These are phyloP conservation scores for Burhinus oedicnemus DNA, from an alignment of 2,113 vertebrate species.

Conservation along the genomic window DNA sequence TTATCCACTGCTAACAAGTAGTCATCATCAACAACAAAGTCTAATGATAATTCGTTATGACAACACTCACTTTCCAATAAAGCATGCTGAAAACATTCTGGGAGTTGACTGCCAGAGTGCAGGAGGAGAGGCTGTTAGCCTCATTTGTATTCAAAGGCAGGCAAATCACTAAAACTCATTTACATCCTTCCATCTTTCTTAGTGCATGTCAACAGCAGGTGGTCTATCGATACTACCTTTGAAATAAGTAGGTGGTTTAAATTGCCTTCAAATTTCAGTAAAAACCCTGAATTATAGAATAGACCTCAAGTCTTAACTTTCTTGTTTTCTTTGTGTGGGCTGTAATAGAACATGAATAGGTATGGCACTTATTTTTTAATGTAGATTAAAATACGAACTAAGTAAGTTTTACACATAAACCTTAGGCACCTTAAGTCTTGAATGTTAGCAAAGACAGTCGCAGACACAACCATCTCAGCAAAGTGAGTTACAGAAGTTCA, in stretches of 20 bases:
- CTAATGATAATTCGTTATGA: slow-evolving; percentile 55
- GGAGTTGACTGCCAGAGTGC: slow-evolving; percentile 52
- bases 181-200: slow-evolving; percentile 82
- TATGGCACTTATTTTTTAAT: slow-evolving; percentile 58
- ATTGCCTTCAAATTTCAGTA: slow-evolving; percentile 70
- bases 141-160: slow-evolving; percentile 91
- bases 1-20: slow-evolving; percentile 59
- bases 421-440: slow-evolving; percentile 29
- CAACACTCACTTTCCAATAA: slow-evolving; percentile 52
- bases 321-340: slow-evolving; percentile 67
- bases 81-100: slow-evolving; percentile 14
- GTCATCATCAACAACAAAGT: slow-evolving; percentile 22
- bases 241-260: slow-evolving; percentile 78
- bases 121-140: slow-evolving; percentile 72
- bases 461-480: neutral
- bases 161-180: slow-evolving; percentile 89
- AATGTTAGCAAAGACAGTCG: neutral
- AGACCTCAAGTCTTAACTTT: slow-evolving; percentile 67
- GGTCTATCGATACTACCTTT: slow-evolving; percentile 88
- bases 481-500: neutral
- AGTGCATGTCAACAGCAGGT: slow-evolving; percentile 87
- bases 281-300: slow-evolving; percentile 73
- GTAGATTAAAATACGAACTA: neutral
- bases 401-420: slow-evolving; percentile 43
- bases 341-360: slow-evolving; percentile 62